Percentiles rank a stretch among this genome's conserved stretches.
Evolutionary conservation across 2,888 invertebrate genomes (phyloP).

Genomic region (Pilophorus perplexus): DNA sequence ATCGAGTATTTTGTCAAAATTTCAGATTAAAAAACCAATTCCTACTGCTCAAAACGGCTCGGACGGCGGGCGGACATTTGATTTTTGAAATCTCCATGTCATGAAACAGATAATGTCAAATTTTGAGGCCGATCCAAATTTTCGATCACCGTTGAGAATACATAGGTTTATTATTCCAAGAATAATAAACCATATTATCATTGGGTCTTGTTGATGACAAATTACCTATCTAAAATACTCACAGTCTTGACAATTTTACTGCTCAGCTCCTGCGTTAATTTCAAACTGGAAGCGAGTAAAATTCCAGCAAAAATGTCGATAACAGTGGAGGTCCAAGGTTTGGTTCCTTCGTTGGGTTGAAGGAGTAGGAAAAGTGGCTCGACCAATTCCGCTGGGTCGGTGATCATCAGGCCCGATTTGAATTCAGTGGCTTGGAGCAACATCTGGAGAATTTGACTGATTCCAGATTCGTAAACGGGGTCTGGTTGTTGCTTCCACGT

Average conservation of each 20-base stretch:
- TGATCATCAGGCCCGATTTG: slow-evolving; percentile 64
- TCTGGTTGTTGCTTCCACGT: slow-evolving; percentile 8
- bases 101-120: too few species aligned
- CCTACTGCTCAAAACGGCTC: too few species aligned
- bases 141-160: too few species aligned
- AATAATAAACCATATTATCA: too few species aligned
- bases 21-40: too few species aligned
- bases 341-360: not conserved
- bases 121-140: too few species aligned
- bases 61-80: too few species aligned
- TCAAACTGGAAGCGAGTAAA: slow-evolving; percentile 57
- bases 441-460: slow-evolving; percentile 57
- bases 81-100: too few species aligned
- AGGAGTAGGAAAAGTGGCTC: slow-evolving; percentile 54
- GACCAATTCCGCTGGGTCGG: slow-evolving; percentile 61
- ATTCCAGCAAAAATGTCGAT: slow-evolving; percentile 50
- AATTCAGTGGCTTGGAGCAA: slow-evolving; percentile 63
- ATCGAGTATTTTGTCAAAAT: too few species aligned
- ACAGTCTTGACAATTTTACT: slow-evolving; percentile 64
- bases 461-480: not conserved
- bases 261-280: slow-evolving; percentile 70
- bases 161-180: too few species aligned
- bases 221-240: too few species aligned
- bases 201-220: too few species aligned
- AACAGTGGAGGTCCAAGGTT: slow-evolving; percentile 2